Evolutionary conservation across 2,888 invertebrate genomes (phyloP).

Genomic region (Augiades crinisus): DNA sequence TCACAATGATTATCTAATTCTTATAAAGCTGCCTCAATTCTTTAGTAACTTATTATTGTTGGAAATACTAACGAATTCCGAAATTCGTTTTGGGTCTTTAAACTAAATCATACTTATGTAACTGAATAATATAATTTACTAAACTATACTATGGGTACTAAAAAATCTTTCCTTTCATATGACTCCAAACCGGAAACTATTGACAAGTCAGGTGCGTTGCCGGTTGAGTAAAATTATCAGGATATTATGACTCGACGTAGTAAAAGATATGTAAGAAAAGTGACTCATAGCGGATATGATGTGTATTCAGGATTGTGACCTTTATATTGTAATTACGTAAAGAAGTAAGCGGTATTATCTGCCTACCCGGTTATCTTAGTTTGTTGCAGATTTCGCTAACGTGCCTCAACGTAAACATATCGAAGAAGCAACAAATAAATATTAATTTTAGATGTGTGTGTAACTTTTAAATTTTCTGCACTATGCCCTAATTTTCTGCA

Average conservation of each 20-base stretch:
- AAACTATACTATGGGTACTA: background rate
- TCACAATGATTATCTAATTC: too few relatives aligned
- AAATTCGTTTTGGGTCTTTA: too few relatives aligned
- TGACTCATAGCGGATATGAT: conserved; percentile 37
- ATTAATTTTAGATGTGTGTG: conserved; percentile 47
- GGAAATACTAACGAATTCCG: too few relatives aligned
- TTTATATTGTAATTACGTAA: conserved; percentile 2
- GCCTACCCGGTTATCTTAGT: conserved; percentile 23
- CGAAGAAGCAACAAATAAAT: conserved; percentile 40
- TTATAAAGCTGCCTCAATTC: too few relatives aligned
- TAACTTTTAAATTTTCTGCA: too few relatives aligned
- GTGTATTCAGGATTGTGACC: conserved; percentile 28
- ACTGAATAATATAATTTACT: background rate
- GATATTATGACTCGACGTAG: conserved; percentile 26
- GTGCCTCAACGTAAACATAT: conserved; percentile 43
- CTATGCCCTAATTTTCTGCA: too few relatives aligned
- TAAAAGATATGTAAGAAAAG: conserved; percentile 10
- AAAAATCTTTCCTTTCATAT: background rate
- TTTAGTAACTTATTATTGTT: too few relatives aligned
- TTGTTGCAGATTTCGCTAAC: conserved; percentile 63
- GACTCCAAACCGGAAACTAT: conserved; percentile 2
- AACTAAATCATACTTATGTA: too few relatives aligned
- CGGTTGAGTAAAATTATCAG: conserved; percentile 14
- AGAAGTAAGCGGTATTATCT: background rate
- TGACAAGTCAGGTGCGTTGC: conserved; percentile 16